These are phyloP conservation scores for Osedax fenrisi DNA, from an alignment of 2,888 invertebrate species.

Conservation along the genomic window DNA sequence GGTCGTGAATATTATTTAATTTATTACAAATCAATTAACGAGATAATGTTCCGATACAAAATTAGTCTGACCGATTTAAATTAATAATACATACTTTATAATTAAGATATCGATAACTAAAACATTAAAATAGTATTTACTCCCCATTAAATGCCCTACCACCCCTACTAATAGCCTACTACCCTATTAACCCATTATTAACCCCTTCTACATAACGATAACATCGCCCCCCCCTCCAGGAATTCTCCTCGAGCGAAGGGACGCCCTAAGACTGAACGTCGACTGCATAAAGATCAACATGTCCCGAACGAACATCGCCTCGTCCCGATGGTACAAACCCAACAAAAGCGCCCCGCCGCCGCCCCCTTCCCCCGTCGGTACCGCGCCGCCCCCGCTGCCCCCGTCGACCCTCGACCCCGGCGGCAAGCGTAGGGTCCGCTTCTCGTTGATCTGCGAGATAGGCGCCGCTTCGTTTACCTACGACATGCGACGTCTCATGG, in stretches of 20 bases:
- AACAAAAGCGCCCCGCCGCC: neutral
- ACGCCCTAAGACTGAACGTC: slow-evolving; percentile 86
- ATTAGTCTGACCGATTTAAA: too few species aligned
- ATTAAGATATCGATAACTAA: too few species aligned
- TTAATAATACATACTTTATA: too few species aligned
- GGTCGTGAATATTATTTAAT: too few species aligned
- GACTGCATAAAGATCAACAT: slow-evolving; percentile 92
- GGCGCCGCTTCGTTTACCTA: slow-evolving; percentile 80
- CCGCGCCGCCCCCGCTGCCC: neutral
- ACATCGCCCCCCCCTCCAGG: too few species aligned
- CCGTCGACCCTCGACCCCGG: neutral
- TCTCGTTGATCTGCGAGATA: slow-evolving; percentile 66
- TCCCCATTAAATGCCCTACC: too few species aligned
- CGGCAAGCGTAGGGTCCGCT: neutral
- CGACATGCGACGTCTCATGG: slow-evolving; percentile 89
- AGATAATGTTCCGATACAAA: too few species aligned
- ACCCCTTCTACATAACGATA: too few species aligned
- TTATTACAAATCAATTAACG: too few species aligned
- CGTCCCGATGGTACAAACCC: neutral
- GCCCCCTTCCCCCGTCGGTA: neutral
- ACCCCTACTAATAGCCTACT: neutral
- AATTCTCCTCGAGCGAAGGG: slow-evolving; percentile 60
- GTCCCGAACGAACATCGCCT: slow-evolving; percentile 55
- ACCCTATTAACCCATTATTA: neutral
- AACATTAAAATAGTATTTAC: too few species aligned